Evolutionary conservation across 2,113 vertebrate genomes (phyloP).

Genomic region (Chamaea fasciata): DNA sequence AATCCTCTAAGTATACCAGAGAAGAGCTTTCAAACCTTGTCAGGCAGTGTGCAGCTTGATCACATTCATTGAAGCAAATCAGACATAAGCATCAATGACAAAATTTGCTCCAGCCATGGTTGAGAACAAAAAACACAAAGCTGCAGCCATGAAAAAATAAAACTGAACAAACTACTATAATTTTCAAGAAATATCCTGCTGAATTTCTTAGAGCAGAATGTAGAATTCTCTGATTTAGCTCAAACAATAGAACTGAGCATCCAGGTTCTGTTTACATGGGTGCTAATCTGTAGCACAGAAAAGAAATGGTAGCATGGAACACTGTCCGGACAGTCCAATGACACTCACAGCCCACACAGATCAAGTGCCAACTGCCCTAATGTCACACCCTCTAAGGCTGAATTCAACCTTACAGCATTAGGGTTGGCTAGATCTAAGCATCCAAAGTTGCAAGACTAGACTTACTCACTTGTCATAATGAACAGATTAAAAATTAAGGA

Average conservation of each 20-base stretch:
- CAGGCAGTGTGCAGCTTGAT: background rate
- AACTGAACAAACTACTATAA: background rate
- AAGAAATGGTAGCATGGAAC: background rate
- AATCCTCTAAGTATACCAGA: background rate
- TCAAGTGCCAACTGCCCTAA: background rate
- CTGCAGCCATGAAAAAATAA: background rate
- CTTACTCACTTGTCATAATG: background rate
- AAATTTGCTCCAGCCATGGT: background rate
- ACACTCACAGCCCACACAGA: background rate
- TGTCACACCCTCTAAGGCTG: background rate
- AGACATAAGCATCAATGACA: background rate
- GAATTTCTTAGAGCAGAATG: background rate
- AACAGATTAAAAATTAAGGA: background rate
- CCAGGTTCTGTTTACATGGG: background rate
- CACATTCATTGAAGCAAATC: background rate
- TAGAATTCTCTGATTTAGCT: background rate
- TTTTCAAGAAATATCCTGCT: background rate
- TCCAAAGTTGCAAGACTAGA: background rate
- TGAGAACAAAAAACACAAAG: background rate
- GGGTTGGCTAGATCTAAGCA: background rate
- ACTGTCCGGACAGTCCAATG: background rate
- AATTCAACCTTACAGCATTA: background rate
- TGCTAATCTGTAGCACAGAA: background rate
- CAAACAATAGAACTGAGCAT: background rate
- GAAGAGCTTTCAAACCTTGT: background rate